phyloP scores from a whole-genome alignment of 2,113 vertebrate genomes.

The Regulus satrapa region DNA sequence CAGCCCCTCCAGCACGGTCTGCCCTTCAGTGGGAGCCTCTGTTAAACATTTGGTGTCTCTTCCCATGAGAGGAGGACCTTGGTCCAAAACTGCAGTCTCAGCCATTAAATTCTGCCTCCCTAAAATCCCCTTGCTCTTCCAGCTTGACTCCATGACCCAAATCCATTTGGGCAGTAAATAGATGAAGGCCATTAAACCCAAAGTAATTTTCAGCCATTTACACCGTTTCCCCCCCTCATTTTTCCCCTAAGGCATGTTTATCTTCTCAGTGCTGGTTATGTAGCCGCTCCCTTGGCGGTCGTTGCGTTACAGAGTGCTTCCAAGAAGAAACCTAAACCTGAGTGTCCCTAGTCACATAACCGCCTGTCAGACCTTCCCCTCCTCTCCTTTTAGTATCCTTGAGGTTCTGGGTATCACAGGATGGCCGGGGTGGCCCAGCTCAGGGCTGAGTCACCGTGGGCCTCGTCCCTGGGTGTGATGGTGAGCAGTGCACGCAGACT shows the following conservation, averaged over 20 bases:
- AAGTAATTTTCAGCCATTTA: background rate
- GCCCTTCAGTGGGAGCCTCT: background rate
- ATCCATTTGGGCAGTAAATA: background rate
- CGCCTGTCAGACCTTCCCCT: conserved; percentile 17
- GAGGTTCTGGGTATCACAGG: background rate
- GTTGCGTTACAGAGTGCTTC: background rate
- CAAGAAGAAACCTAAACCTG: conserved; percentile 59
- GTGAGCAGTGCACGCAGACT: rapidly evolving
- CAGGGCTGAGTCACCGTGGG: background rate
- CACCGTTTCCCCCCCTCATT: background rate
- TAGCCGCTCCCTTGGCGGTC: background rate
- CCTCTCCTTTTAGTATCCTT: conserved; percentile 36
- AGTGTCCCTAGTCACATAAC: background rate
- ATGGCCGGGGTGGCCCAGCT: background rate
- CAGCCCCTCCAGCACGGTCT: background rate
- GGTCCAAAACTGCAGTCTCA: background rate
- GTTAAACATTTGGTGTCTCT: background rate
- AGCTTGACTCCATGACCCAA: background rate
- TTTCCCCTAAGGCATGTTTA: background rate
- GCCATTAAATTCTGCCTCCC: background rate
- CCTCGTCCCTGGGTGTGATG: too few species aligned
- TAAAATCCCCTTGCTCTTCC: background rate
- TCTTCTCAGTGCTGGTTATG: background rate
- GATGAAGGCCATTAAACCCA: background rate
- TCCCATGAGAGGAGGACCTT: background rate